Evolutionary conservation across 2,113 vertebrate genomes (phyloP).

Genomic region (Colistium nudipinnis): DNA sequence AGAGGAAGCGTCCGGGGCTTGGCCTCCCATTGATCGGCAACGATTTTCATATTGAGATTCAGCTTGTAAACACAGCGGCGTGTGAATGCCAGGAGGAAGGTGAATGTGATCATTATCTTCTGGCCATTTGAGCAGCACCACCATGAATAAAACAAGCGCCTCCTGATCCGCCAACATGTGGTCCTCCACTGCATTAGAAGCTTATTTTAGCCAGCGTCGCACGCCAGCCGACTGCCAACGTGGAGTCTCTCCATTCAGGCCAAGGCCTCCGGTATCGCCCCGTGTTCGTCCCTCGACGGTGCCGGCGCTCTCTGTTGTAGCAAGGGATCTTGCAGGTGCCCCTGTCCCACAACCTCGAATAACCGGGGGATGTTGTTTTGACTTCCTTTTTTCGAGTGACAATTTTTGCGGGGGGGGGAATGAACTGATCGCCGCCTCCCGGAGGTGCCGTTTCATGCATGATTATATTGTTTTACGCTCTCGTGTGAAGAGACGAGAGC

Average conservation of each 20-base stretch:
- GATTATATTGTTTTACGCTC: slow-evolving; percentile 80
- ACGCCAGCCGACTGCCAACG: slow-evolving; percentile 46
- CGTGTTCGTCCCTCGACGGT: slow-evolving; percentile 67
- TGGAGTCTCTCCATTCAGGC: slow-evolving; percentile 55
- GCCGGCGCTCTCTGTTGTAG: slow-evolving; percentile 47
- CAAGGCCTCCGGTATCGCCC: slow-evolving; percentile 63
- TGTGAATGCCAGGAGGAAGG: slow-evolving; percentile 78
- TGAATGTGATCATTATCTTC: slow-evolving; percentile 76
- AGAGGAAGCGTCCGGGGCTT: slow-evolving; percentile 60
- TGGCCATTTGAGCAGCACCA: slow-evolving; percentile 60
- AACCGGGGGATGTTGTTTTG: slow-evolving; percentile 75
- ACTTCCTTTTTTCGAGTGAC: slow-evolving; percentile 18
- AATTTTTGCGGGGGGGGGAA: slow-evolving; percentile 62
- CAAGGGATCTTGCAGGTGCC: slow-evolving; percentile 44
- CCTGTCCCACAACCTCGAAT: slow-evolving; percentile 77
- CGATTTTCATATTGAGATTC: slow-evolving; percentile 77
- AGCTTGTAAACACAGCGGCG: slow-evolving; percentile 62
- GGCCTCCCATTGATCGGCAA: slow-evolving; percentile 59
- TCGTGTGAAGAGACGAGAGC: slow-evolving; percentile 72
- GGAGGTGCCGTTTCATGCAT: slow-evolving; percentile 77
- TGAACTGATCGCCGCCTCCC: slow-evolving; percentile 75
- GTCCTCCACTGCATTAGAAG: slow-evolving; percentile 57
- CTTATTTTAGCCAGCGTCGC: slow-evolving; percentile 59
- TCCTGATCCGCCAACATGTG: slow-evolving; percentile 51
- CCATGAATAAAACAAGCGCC: slow-evolving; percentile 76